Conservation (phyloP, 2,888 invertebrate species). For the Eucera pruinosa region DNA sequence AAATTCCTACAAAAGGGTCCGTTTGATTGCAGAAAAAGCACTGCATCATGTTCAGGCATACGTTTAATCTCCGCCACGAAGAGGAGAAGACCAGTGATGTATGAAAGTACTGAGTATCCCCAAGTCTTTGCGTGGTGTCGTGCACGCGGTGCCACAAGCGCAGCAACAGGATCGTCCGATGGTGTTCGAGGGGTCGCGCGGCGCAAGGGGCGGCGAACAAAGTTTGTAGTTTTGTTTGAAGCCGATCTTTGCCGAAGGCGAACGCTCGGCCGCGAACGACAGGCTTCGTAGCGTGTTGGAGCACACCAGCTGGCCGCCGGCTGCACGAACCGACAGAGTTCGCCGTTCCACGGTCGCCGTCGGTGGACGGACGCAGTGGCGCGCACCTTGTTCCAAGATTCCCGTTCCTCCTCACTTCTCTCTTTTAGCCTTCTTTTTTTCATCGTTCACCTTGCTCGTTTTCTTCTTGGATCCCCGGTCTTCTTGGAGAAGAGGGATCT, state of each 20-base stretch:
- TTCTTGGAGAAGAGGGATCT: not conserved
- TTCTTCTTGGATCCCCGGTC: constrained; percentile 7
- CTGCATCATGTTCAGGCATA: too few species aligned
- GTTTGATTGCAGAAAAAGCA: too few species aligned
- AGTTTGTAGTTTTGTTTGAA: constrained; percentile 74
- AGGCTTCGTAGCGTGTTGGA: constrained; percentile 71
- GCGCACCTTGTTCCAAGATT: constrained; percentile 63
- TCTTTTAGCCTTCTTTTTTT: not conserved
- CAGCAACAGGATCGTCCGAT: constrained; percentile 37
- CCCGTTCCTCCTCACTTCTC: constrained; percentile 47
- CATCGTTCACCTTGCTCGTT: not conserved
- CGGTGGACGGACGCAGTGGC: constrained; percentile 75
- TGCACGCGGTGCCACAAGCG: constrained; percentile 22
- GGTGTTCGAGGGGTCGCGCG: constrained; percentile 28
- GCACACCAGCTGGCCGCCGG: constrained; percentile 75
- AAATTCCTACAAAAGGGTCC: too few species aligned
- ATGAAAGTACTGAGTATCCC: not conserved
- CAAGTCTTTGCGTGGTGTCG: constrained; percentile 6
- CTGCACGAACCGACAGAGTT: constrained; percentile 77
- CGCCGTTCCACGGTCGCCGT: constrained; percentile 80
- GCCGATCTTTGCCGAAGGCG: constrained; percentile 78
- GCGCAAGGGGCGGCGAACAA: constrained; percentile 40
- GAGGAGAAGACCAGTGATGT: constrained; percentile 7
- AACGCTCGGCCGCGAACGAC: constrained; percentile 75
- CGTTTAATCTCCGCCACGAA: too few species aligned